Evolutionary conservation across 2,113 vertebrate species (phyloP), one percentile per base, ranked within the genome.

Genomic region (Poecile atricapillus): DNA sequence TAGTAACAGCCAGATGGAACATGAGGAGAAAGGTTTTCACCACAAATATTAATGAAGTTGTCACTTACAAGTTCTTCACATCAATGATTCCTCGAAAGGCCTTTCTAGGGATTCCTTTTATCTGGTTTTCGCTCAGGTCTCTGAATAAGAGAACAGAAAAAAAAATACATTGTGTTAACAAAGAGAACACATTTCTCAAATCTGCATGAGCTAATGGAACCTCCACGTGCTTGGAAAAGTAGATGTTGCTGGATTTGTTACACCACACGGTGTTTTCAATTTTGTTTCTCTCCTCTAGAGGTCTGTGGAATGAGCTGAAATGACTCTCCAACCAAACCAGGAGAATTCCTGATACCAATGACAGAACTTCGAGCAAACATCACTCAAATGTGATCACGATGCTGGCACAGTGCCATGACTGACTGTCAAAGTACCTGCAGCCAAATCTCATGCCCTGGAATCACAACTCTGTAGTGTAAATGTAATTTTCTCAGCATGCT

Each of bases 91-190:
- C 99, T 55, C 99, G 98, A 98, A 99, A 99, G 63, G 99, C 99
- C 97, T 99, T 99, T 95, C 99, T 98, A 17, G 99, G 99, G 96
- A 99, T 98, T n/a, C 99, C 98, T 98, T 99, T 99, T 78, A 99
- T 99, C 98, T 99, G 99, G 97, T 99, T 99, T 97, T 99, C 99
- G 23, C 99, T 99, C 90, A 99, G 98, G 97, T 99, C 99, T 96
- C 99, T 99, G 97, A 62, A 96, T 53, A 91, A 96, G n/a, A 80
- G 62, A 94, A 97, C 62, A 95, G 35, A 16, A 86, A 95, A 93
- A 79, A 62, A 84, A 52, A 78, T 0, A 41, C 21, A 52, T 11
- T 10, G 12, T 31, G 43, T 97, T 96, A 97, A 86, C 50, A 81
- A 94, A 30, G 22, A 84, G 83, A 94, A 89, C 23, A 23, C 20